Percentiles rank a stretch among this genome's conserved stretches.
Conservation (phyloP, 1,140 invertebrate genomes). For the Apocrypta bakeri region DNA sequence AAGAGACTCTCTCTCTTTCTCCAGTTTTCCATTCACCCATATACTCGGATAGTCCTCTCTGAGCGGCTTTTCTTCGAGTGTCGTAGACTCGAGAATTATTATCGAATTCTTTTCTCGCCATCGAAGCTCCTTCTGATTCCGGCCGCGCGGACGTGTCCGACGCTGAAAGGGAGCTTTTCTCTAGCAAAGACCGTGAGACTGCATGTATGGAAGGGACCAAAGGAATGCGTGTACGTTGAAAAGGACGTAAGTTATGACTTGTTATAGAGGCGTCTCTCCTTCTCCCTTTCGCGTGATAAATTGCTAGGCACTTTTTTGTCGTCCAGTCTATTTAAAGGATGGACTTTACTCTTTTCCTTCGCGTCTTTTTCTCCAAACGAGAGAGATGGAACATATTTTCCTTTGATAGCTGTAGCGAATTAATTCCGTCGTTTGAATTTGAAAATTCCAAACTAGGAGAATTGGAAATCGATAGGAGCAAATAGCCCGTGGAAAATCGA, state of each 20-base stretch:
- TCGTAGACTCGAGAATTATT: conserved; percentile 44
- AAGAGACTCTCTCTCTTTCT: not conserved
- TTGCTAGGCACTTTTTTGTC: not conserved
- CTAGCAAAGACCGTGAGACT: not conserved
- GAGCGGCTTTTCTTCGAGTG: not conserved
- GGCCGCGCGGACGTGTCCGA: not conserved
- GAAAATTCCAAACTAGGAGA: too few relatives aligned
- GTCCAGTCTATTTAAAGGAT: not conserved
- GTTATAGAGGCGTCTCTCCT: conserved; percentile 32
- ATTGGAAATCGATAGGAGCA: too few relatives aligned
- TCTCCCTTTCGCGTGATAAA: conserved; percentile 29
- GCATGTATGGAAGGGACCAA: not conserved
- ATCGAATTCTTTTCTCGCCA: conserved; percentile 43
- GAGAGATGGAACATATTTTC: too few relatives aligned
- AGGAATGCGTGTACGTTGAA: not conserved
- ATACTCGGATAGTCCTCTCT: not conserved
- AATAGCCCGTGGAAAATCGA: too few relatives aligned
- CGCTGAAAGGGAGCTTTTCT: not conserved
- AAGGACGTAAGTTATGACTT: conserved; percentile 26
- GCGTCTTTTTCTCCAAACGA: too few relatives aligned
- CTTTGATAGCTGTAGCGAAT: not conserved
- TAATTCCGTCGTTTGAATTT: not conserved
- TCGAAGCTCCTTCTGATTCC: not conserved
- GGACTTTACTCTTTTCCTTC: too few relatives aligned
- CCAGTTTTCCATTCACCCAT: not conserved